phyloP scores from a whole-genome alignment of 1,140 invertebrate genomes.

The Muscidifurax raptorellus region DNA sequence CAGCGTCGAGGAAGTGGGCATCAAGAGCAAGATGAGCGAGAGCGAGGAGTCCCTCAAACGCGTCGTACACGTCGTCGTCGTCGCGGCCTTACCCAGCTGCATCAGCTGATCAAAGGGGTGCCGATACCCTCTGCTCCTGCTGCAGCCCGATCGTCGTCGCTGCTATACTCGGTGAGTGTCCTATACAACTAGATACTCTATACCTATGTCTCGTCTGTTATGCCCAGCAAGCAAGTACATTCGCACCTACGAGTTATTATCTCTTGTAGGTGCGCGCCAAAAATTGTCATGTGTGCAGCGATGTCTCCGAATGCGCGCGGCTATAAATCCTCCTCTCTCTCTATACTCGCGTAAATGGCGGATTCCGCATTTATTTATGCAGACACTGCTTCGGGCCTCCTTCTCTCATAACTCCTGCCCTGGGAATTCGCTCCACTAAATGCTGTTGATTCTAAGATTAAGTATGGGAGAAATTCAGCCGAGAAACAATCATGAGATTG shows the following conservation, averaged over 20 bases:
- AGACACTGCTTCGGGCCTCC: background rate
- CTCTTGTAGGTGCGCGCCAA: background rate
- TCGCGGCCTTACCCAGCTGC: background rate
- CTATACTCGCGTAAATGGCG: background rate
- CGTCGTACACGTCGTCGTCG: background rate
- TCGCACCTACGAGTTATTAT: no score
- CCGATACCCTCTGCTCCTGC: slow-evolving; percentile 1
- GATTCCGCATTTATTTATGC: background rate
- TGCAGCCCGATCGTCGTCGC: background rate
- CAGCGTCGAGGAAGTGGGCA: background rate
- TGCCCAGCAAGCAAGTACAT: no score
- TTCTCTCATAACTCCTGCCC: background rate
- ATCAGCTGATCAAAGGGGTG: slow-evolving; percentile 46
- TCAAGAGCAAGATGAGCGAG: slow-evolving; percentile 26
- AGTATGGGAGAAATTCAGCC: background rate
- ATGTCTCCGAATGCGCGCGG: background rate
- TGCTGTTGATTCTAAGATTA: background rate
- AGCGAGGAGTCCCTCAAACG: slow-evolving; percentile 5
- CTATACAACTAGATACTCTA: no score
- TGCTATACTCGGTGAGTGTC: background rate
- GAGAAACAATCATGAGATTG: background rate
- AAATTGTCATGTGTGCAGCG: background rate
- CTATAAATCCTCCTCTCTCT: background rate
- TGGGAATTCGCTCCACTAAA: background rate
- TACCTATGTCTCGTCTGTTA: no score